Conservation (phyloP, 1,140 invertebrate genomes). For the Hydropsyche tenuis region DNA sequence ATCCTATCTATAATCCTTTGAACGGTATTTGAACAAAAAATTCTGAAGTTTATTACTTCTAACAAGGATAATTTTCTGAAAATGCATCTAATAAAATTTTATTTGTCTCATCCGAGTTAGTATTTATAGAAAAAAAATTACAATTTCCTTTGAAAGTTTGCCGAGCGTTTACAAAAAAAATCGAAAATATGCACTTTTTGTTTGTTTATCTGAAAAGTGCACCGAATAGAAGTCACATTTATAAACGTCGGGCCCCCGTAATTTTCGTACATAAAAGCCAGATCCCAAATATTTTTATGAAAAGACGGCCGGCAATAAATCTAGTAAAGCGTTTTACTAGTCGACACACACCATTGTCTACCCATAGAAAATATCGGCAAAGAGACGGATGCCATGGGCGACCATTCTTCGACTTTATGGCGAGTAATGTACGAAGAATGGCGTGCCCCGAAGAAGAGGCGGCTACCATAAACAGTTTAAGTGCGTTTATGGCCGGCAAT, state of each 20-base stretch:
- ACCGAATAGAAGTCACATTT: too few species aligned
- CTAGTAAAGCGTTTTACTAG: background rate
- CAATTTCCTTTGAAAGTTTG: too few species aligned
- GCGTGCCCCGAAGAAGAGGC: constrained; percentile 11
- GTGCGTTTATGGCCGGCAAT: constrained; percentile 37
- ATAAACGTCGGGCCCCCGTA: background rate
- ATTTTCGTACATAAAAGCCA: constrained; percentile 27
- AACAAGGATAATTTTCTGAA: too few species aligned
- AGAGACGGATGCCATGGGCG: background rate
- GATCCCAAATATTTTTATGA: constrained; percentile 18
- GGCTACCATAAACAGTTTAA: constrained; percentile 41
- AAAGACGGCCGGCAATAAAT: constrained; percentile 9
- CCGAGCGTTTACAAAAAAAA: too few species aligned
- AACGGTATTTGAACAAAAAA: too few species aligned
- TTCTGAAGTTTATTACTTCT: too few species aligned
- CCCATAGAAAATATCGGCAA: background rate
- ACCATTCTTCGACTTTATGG: constrained; percentile 14
- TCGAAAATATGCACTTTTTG: too few species aligned
- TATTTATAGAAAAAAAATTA: too few species aligned
- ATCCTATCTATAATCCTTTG: too few species aligned
- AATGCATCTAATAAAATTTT: too few species aligned
- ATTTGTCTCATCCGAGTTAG: too few species aligned
- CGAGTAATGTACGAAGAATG: constrained; percentile 2
- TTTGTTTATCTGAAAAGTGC: too few species aligned
- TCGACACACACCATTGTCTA: constrained; percentile 20